A percentile compares a stretch with the other conserved stretches of the same genome.
phyloP scores from a whole-genome alignment of 2,888 invertebrate species.

The Toxonevra muliebris region DNA sequence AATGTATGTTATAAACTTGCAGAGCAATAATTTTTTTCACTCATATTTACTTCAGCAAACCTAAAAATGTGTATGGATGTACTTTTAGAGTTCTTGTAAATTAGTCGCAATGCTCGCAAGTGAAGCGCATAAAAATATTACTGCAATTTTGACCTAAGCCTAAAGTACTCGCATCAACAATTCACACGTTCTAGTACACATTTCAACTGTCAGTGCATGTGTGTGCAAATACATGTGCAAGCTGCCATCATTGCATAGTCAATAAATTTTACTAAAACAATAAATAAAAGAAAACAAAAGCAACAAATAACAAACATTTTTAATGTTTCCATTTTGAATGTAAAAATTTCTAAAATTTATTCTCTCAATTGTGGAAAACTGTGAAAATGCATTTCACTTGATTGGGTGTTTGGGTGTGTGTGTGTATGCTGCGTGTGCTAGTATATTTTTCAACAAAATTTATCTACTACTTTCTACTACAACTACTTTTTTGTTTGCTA shows the following conservation, averaged over 20 bases:
- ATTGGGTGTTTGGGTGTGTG: neutral
- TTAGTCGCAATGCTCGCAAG: neutral
- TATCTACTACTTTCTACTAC: slow-evolving; percentile 13
- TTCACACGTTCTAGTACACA: neutral
- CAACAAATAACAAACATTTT: neutral
- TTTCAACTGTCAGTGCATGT: neutral
- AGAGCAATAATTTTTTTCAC: too few relatives aligned
- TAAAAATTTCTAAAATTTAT: slow-evolving; percentile 1
- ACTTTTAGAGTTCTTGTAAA: neutral
- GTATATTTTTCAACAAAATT: slow-evolving; percentile 3
- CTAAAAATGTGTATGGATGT: neutral
- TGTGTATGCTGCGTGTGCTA: slow-evolving; percentile 5
- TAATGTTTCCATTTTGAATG: slow-evolving; percentile 7
- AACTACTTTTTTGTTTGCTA: neutral
- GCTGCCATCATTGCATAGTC: neutral
- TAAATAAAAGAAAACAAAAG: neutral
- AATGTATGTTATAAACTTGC: too few relatives aligned
- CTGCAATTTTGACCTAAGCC: neutral
- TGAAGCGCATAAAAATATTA: neutral
- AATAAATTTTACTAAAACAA: neutral
- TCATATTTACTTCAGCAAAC: too few relatives aligned
- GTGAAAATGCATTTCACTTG: slow-evolving; percentile 20
- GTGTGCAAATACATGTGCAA: slow-evolving; percentile 9
- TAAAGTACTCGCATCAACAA: neutral
- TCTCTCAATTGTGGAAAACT: neutral